These are phyloP conservation scores for Euphydryas editha DNA, from an alignment of 2,888 invertebrate genomes.

Conservation along the genomic window DNA sequence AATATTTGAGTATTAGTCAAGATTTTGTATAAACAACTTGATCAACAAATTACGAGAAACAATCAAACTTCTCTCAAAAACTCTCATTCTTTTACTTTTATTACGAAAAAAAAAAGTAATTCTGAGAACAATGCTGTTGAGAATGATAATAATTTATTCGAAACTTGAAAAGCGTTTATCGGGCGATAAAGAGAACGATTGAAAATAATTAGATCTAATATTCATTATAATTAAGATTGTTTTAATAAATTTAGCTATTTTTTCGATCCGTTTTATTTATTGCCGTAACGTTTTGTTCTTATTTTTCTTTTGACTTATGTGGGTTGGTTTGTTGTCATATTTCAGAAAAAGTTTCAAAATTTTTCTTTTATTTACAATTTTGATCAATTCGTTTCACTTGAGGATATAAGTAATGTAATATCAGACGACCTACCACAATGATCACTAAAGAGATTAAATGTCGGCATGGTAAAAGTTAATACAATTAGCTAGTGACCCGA, in stretches of 20 bases:
- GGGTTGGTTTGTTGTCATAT: no score
- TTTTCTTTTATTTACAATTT: no score
- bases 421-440: no score
- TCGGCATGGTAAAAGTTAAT: no score
- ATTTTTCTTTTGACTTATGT: neutral
- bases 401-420: no score
- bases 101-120: conserved; percentile 12
- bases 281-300: neutral
- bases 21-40: neutral
- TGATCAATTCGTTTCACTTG: no score
- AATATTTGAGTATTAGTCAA: neutral
- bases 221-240: conserved; percentile 14
- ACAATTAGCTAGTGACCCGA: no score
- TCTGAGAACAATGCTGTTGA: conserved; percentile 17
- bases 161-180: conserved; percentile 10
- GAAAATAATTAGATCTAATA: conserved; percentile 14
- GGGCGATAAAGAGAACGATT: conserved; percentile 13
- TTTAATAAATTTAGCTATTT: neutral
- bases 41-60: neutral
- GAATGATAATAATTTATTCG: conserved; percentile 22
- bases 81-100: conserved; percentile 11
- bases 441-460: no score
- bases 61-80: neutral
- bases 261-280: neutral
- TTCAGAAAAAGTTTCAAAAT: no score